Base-by-base conservation (phyloP, 2,888 invertebrate genomes). In the Glyphotaelius pellucidus region DNA sequence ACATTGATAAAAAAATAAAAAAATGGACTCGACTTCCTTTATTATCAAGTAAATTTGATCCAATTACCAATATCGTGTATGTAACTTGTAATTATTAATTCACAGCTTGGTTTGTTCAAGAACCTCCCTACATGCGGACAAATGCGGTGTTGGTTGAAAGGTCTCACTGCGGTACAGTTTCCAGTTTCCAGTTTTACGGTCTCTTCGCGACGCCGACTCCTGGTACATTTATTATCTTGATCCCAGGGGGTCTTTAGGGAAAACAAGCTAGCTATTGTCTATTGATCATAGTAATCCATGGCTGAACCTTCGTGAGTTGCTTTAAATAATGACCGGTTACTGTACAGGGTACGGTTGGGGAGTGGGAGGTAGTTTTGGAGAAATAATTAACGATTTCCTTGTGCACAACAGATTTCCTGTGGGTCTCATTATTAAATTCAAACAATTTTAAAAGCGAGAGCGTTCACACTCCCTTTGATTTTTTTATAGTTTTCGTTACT, bases 231-330 rank as follows among this genome's bases (percentile, higher is more conserved):
- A 89, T 79, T 52, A 42, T 30, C 86, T 15, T 67, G 30, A 89
- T 79, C 88, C 79, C 52, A 14, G 35, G 31, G 80, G 79, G n/a
- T 89, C 79, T 80, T 19, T 19, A 11, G 79, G 80, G 79, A 89
- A 35, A 38, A 89, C 88, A 38, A 47, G 88, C 79, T n/a, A 25
- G 25, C 86, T 19, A 86, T 31, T 81, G 81, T 81, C 81, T 81
- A 32, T 81, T 81, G 31, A 32, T 81, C 81, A 32, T 32, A 32
- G 81, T 81, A 81, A 81, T 81, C 30, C 81, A 15, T 31, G 25
- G 25, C 67, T 67, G 67, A n/a, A 67, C 67, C 67, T 67, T 67
- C 67, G 67, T 67, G 67, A 67, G 67, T 67, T 25, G 67, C 9
- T 9, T n/a, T n/a, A 67, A 67, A 67, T 67, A 67, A 47, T 47